Base-by-base conservation (phyloP, 1,140 invertebrate species). In the Dendrolimus kikuchii region DNA sequence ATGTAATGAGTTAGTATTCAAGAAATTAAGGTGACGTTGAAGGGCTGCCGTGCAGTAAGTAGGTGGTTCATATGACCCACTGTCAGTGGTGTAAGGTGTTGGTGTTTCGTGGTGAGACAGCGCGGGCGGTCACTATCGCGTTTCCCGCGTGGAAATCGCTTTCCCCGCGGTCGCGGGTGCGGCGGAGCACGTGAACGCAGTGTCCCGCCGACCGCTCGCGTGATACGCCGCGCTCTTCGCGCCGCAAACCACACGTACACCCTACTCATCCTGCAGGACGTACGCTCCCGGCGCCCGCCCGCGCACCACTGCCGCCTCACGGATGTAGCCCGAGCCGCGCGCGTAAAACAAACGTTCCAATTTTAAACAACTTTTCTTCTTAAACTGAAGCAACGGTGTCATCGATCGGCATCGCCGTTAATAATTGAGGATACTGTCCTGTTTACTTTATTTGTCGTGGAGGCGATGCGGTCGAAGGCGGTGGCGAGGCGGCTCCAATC, bases 381-480 rank as follows among this genome's bases (percentile, higher is more conserved):
- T 51, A 66, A 66, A 65, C 65, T 60, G 47, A 53, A 59, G 55
- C 52, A 53, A 49, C 50, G 60, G 70, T 72, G 69, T 64, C 69
- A 84, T 80, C 74, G 80, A 84, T 82, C 74, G 64, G 48, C 37
- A 51, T 66, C 74, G 64, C 50, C 37, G 52, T 66, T 52, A 71
- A 71, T 76, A 57, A 70, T 80, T 76, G 71, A 71, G 64, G 64
- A 55, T 57, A 66, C 61, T 71, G 66, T 74, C 66, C 65, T 66
- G 57, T 64, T 64, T 59, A 53, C 58, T 51, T 57, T 23, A 23
- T 23, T 55, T 54, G 54, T 70, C 62, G 71, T 73, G 74, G 69
- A 71, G 65, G 71, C 73, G 64, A 89, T 89, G 89, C 78, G 89
- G 73, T 88, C 86, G 42, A 89, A 89, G 72, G 88, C 89, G 57